These are phyloP conservation scores for Miniopterus natalensis DNA, from an alignment of 2,113 vertebrate genomes.

Conservation along the genomic window DNA sequence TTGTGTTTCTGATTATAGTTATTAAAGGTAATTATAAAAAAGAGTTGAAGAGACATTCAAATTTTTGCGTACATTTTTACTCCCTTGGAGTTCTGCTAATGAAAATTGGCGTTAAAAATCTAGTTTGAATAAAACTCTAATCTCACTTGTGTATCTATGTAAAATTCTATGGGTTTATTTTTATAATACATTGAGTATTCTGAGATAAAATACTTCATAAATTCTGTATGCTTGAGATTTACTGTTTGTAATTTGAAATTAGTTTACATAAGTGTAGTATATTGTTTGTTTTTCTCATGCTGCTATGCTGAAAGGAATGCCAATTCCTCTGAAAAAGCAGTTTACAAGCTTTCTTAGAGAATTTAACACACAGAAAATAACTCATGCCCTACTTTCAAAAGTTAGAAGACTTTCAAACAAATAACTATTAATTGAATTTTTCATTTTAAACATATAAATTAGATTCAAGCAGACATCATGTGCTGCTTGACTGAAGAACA, in stretches of 20 bases:
- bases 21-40: constrained; percentile 25
- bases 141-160: neutral
- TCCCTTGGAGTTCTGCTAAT: neutral
- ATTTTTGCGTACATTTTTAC: constrained; percentile 25
- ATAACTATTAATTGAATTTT: neutral
- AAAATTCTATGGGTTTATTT: neutral
- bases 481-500: neutral
- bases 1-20: constrained; percentile 10
- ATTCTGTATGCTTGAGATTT: neutral
- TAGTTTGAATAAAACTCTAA: neutral
- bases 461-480: neutral
- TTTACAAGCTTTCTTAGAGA: neutral
- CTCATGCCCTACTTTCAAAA: neutral
- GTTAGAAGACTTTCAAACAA: constrained; percentile 14
- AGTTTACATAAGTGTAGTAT: neutral
- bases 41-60: neutral
- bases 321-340: neutral
- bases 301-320: neutral
- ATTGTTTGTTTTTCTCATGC: neutral
- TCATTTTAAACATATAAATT: neutral
- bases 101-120: constrained; percentile 13
- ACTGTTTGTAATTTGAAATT: neutral
- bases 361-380: neutral
- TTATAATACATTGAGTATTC: neutral
- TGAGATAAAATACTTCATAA: neutral